phyloP scores from a whole-genome alignment of 2,797 vertebrate genomes.

The Notoglanidium macrostoma region DNA sequence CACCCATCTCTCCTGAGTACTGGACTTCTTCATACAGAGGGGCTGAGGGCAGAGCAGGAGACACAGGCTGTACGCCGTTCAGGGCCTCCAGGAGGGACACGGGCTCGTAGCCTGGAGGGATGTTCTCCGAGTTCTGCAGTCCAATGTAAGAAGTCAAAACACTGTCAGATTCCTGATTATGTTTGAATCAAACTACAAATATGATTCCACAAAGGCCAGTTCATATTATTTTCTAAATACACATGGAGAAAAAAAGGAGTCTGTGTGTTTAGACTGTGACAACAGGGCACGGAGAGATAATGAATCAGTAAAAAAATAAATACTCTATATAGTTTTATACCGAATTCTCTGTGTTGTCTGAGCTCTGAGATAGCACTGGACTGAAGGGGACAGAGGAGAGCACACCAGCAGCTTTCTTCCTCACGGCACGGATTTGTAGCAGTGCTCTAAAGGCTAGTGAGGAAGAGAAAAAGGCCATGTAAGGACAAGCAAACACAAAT shows the following conservation, averaged over 20 bases:
- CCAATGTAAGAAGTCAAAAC: slow-evolving; percentile 2
- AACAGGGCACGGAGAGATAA: no score
- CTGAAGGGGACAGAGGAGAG: slow-evolving; percentile 95
- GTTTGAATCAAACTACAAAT: neutral
- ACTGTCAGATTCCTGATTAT: neutral
- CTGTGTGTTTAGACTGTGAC: neutral
- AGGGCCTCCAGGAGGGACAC: slow-evolving; percentile 94
- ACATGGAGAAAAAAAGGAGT: neutral
- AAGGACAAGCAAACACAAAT: neutral
- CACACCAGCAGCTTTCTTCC: slow-evolving; percentile 89
- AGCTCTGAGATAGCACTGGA: slow-evolving; percentile 91
- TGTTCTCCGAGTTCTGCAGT: slow-evolving; percentile 85
- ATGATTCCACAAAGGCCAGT: neutral
- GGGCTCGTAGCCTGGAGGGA: slow-evolving; percentile 95
- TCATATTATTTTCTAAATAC: neutral
- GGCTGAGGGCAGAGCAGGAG: slow-evolving; percentile 85
- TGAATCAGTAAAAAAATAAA: neutral
- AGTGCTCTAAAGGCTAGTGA: slow-evolving; percentile 90
- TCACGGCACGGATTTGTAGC: slow-evolving; percentile 96
- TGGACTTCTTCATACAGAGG: slow-evolving; percentile 94
- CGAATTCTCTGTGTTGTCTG: slow-evolving; percentile 95
- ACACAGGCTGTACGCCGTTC: slow-evolving; percentile 87
- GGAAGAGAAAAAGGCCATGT: slow-evolving; percentile 27
- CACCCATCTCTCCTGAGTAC: slow-evolving; percentile 83
- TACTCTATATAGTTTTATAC: slow-evolving; percentile 64